phyloP scores from a whole-genome alignment of 1,140 invertebrate genomes.

The Myzus persicae region DNA sequence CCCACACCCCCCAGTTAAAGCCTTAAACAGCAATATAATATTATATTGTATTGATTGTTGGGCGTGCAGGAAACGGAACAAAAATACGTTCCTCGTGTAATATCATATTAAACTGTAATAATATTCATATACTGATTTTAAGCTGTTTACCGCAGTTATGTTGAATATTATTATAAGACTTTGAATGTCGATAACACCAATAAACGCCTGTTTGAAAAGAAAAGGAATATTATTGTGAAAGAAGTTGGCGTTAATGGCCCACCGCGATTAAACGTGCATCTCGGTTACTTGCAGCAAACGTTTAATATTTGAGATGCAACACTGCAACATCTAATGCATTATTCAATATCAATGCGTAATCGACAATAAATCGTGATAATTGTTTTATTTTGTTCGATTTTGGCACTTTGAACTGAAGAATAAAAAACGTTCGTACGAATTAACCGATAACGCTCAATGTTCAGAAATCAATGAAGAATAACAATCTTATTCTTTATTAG shows the following conservation, averaged over 20 bases:
- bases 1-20: background rate
- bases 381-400: constrained; percentile 13
- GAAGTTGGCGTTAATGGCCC: background rate
- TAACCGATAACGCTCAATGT: background rate
- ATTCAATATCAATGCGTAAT: background rate
- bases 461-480: background rate
- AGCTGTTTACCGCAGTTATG: background rate
- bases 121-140: background rate
- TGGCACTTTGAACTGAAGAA: background rate
- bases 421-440: background rate
- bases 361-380: constrained; percentile 8
- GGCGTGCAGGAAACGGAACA: background rate
- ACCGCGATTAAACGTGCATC: background rate
- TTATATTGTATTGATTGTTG: background rate
- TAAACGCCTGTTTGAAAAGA: background rate
- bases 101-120: background rate
- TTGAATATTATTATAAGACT: background rate
- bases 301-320: background rate
- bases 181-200: background rate
- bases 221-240: constrained; percentile 16
- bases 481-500: background rate
- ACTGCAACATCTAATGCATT: background rate
- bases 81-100: background rate
- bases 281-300: background rate
- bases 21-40: background rate